Conservation (phyloP, 2,797 vertebrate genomes). For the Sebastes nivosus region DNA sequence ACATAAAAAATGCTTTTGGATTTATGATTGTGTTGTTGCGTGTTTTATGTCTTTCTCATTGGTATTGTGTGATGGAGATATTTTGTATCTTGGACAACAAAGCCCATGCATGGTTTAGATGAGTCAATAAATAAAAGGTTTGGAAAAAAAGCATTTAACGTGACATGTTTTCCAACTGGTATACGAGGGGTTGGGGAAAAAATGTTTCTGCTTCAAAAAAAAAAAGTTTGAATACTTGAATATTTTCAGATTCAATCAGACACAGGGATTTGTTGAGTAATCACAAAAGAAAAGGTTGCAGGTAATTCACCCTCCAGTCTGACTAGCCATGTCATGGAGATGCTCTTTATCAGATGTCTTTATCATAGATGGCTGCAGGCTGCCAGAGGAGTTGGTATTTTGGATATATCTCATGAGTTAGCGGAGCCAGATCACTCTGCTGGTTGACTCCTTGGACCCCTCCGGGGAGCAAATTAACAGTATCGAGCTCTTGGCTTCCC, state of each 20-base stretch:
- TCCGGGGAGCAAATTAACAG: slow-evolving; percentile 81
- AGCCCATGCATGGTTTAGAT: too few relatives aligned
- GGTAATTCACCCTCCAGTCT: not conserved
- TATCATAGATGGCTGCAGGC: slow-evolving; percentile 31
- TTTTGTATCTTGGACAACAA: too few relatives aligned
- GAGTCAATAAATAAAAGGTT: too few relatives aligned
- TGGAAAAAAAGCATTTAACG: not conserved
- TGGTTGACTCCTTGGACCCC: slow-evolving; percentile 61
- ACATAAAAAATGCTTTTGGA: too few relatives aligned
- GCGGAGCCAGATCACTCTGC: slow-evolving; percentile 42
- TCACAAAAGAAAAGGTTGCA: not conserved
- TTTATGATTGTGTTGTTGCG: too few relatives aligned
- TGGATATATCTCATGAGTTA: slow-evolving; percentile 62
- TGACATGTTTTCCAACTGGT: not conserved
- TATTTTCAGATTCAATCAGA: not conserved
- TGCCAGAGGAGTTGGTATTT: slow-evolving; percentile 60
- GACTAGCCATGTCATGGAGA: slow-evolving; percentile 11
- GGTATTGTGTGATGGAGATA: too few relatives aligned
- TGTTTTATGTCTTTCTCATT: too few relatives aligned
- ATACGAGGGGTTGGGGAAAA: fast-evolving
- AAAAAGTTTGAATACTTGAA: not conserved
- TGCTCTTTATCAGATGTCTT: slow-evolving; percentile 28
- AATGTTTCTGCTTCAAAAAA: not conserved
- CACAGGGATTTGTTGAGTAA: not conserved
- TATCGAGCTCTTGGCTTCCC: slow-evolving; percentile 65